phyloP scores from a whole-genome alignment of 2,113 vertebrate genomes.

The Atherinomorus stipes region DNA sequence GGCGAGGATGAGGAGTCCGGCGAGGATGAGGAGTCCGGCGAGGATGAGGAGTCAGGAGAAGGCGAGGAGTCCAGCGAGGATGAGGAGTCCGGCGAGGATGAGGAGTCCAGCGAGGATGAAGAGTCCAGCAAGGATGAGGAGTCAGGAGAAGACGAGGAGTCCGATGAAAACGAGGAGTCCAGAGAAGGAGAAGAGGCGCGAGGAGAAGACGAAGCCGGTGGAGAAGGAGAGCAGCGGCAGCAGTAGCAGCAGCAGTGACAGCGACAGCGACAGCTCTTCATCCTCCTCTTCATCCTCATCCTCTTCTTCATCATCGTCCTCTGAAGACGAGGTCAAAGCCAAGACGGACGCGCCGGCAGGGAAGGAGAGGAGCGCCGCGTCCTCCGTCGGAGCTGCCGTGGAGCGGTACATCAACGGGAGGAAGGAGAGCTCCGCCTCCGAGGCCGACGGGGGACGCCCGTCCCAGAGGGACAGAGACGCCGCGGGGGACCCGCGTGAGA shows the following conservation, averaged over 20 bases:
- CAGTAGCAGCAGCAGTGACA: constrained; percentile 53
- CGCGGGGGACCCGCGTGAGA: constrained; percentile 44
- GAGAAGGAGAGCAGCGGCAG: constrained; percentile 67
- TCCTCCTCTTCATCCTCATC: constrained; percentile 74
- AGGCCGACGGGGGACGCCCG: constrained; percentile 3
- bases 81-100: constrained; percentile 18
- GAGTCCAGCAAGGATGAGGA: not conserved
- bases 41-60: no score
- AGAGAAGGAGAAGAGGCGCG: constrained; percentile 7
- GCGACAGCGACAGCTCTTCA: constrained; percentile 77
- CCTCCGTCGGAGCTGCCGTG: constrained; percentile 51
- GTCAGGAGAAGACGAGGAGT: constrained; percentile 40
- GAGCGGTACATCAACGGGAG: constrained; percentile 59
- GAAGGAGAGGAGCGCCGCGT: not conserved
- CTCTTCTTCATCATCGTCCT: constrained; percentile 73
- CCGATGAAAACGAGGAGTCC: no score
- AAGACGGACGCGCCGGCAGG: constrained; percentile 26
- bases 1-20: not conserved
- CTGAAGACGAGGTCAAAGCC: constrained; percentile 66
- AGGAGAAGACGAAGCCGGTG: constrained; percentile 24
- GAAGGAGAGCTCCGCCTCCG: constrained; percentile 31
- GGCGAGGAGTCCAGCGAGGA: constrained; percentile 18
- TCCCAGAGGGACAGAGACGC: constrained; percentile 26
- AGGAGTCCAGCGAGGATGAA: no score
- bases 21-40: constrained; percentile 34